Base-by-base conservation (phyloP, 37 sponge, comb jelly and placozoan species). In the Haliclona indistincta region DNA sequence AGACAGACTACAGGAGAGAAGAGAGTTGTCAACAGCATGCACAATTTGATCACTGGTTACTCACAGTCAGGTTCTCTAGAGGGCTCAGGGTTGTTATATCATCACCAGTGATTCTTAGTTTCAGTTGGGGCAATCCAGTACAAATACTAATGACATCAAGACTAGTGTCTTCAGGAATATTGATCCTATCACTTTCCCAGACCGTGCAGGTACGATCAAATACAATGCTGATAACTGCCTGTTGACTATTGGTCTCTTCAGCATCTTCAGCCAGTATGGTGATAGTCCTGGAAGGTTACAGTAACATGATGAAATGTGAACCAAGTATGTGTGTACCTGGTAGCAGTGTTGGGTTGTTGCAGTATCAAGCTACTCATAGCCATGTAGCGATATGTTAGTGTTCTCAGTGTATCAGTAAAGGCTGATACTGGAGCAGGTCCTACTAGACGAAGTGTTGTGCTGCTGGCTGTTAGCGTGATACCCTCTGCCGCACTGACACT, bases 201-300 rank as follows among this genome's bases (percentile, higher is more conserved):
- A 73, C 74, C 6, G 60, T 45, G 49, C 85, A 84, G 11, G 71
- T 84, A 8, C 85, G 51, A 54, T 77, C 52, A 33, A 77, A 84
- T 3, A 25, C 54, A 34, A 84, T 54, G 0, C 34, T 63, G 49
- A 38, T 35, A 4, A 37, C 63, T 4, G 65, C 28, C 41, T 5
- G 37, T 23, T 60, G 64, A 19, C 85, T 71, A 30, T 42, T 33
- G 0, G 17, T 40, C 2, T 23, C 63, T 6, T 77, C 77, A 15
- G 54, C 69, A 77, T 84, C 85, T 38, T 13, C 54, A 13, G 78
- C 78, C 49, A 38, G 54, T 37, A 84, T 32, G 13, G 52, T 63
- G 20, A 84, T 71, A 13, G 51, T 39, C 33, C 85, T 84, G 43
- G 38, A 36, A 0, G 43, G 35, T 32, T 3, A 20, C 8, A 63